Evolutionary conservation across 2,113 vertebrate genomes (phyloP).

Genomic region (Pan paniscus): DNA sequence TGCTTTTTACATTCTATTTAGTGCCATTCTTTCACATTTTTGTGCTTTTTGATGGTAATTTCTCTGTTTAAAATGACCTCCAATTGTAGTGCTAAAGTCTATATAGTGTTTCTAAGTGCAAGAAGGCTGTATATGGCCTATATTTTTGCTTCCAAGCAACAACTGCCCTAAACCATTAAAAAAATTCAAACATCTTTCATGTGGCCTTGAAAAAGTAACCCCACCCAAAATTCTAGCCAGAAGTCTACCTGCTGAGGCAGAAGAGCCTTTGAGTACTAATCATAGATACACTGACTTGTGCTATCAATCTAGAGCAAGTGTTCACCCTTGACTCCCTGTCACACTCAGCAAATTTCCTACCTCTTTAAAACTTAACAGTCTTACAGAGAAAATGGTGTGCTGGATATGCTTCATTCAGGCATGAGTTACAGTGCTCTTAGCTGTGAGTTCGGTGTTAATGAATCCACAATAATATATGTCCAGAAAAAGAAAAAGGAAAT

Average conservation of each 20-base stretch:
- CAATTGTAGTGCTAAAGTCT: not conserved
- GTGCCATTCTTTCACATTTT: not conserved
- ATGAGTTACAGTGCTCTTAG: not conserved
- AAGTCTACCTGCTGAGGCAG: not conserved
- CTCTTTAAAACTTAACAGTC: not conserved
- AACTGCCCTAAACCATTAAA: not conserved
- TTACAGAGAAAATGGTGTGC: not conserved
- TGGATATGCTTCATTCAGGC: not conserved
- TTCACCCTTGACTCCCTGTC: not conserved
- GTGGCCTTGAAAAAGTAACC: not conserved
- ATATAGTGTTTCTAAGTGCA: not conserved
- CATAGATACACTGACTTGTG: not conserved
- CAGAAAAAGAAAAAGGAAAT: not conserved
- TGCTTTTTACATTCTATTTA: not conserved
- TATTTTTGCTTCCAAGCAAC: not conserved
- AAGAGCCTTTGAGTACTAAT: not conserved
- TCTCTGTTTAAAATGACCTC: not conserved
- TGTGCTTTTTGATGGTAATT: not conserved
- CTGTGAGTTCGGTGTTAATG: not conserved
- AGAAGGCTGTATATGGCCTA: not conserved
- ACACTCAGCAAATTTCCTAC: not conserved
- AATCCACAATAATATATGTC: not conserved
- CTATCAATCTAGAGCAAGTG: too few relatives aligned
- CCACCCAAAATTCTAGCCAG: not conserved
- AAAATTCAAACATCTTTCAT: not conserved